Evolutionary conservation across 37 sponge, comb jelly and placozoan genomes (phyloP), one percentile per base, ranked within the genome.

Genomic region (Dysidea cf. avara): DNA sequence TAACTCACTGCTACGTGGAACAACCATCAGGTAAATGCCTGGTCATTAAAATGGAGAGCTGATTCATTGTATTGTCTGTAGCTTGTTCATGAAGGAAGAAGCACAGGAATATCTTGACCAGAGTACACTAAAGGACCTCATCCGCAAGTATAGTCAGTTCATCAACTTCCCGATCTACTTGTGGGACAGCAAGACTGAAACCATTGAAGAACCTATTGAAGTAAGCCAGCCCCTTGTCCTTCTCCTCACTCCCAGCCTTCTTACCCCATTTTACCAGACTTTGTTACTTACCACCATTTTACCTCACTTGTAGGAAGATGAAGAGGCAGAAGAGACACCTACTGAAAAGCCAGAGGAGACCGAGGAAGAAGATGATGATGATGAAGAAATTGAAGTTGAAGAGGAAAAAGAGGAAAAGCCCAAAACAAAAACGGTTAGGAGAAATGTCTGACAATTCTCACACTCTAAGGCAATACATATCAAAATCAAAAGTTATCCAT

Each of bases 151-250:
- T 87, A 86, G 87, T 25, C 99, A 97, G 90, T 97, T 97, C 85
- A 97, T 97, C 86, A 97, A 97, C 77, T 97, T 97, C 89, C 95
- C 95, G 61, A 97, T 97, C 76, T 95, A 97, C 77, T 59, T 97
- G 31, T 97, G 99, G 99, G 86, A 92, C 39, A 95, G 96, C 87
- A 91, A 78, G 87, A 86, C 87, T 9, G 91, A 90, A 58, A 82
- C 87, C 35, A 87, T 94, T 12, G 94, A 94, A 54, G 94, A 94
- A 55, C 90, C 94, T 11, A 54, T 93, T n/a, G 94, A 93, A 35
- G 83, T 74, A 7, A 71, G 69, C 55, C 9, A n/a, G n/a, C n/a
- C n/a, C n/a, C n/a, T n/a, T n/a, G n/a, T n/a, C n/a, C n/a, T n/a
- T n/a, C n/a, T n/a, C n/a, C n/a, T n/a, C n/a, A n/a, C n/a, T n/a